Evolutionary conservation across 2,888 invertebrate species (phyloP), one percentile per base, ranked within the genome.

Genomic region (Ctenicera cuprea): DNA sequence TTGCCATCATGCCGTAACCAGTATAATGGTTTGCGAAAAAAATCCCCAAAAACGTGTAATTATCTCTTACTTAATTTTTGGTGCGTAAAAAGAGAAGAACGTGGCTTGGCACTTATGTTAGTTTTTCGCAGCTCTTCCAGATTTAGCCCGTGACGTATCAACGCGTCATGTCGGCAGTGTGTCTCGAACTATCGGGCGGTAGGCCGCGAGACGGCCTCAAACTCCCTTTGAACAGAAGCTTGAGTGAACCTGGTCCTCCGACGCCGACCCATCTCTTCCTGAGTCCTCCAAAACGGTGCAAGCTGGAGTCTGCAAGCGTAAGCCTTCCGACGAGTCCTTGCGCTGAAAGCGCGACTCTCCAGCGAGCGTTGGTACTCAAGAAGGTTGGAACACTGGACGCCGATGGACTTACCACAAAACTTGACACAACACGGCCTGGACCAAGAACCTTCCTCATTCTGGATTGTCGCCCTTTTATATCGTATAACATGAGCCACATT

Each of bases 401-500:
- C 5, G 90, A 89, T 79, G 89, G 88, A 50, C 86, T 91, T 61
- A 89, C 88, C 12, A 80, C 86, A 14, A 87, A 88, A 77, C 84
- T 90, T 74, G 86, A 86, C 74, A 83, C 80, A 26, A 79, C 81
- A 20, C 79, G 83, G 70, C 78, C 81, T 30, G 83, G 82, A 3
- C 80, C 81, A 16, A 82, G 81, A 77, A 78, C 80, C 62, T 88
- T 88, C 80, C 87, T 92, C 14, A 84, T 92, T 7, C 84, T 93
- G 64, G 93, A 93, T 83, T 92, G 92, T 83, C 89, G 93, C 54
- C 90, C 93, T 1, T 93, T 93, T 85, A 90, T 93, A 77, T 90
- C 91, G 71, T 93, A 91, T 87, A 93, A 93, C 84, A 88, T 90
- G 77, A 90, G 90, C 83, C 94, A 94, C 86, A 90, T 94, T 76